Percentiles rank a stretch among this genome's conserved stretches.
Conservation (phyloP, 2,888 invertebrate genomes). For the Psococerastis gibbosa region DNA sequence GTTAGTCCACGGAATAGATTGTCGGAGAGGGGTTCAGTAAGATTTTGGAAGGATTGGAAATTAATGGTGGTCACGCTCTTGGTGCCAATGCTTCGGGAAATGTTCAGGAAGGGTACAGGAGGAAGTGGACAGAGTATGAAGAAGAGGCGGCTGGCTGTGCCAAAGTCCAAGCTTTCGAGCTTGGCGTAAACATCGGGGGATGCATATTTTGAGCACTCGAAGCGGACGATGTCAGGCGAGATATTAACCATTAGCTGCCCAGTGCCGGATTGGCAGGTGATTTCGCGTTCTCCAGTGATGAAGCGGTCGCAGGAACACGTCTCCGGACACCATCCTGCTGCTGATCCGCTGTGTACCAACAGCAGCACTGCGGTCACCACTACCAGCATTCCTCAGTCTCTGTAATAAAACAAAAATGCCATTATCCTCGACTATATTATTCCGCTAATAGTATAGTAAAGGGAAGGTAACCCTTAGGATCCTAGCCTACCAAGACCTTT, state of each 20-base stretch:
- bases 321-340: not conserved
- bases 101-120: constrained; percentile 29
- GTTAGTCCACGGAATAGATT: constrained; percentile 38
- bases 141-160: constrained; percentile 29
- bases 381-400: too few species aligned
- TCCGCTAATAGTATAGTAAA: too few species aligned
- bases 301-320: constrained; percentile 16
- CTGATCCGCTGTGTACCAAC: not conserved
- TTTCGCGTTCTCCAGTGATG: constrained; percentile 13
- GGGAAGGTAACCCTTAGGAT: too few species aligned
- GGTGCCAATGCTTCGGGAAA: constrained; percentile 30
- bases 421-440: too few species aligned
- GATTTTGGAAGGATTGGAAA: constrained; percentile 32
- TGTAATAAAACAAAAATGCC: too few species aligned
- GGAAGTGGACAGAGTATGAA: constrained; percentile 36
- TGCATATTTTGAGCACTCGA: constrained; percentile 14
- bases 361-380: not conserved
- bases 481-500: too few species aligned
- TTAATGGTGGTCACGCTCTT: constrained; percentile 19
- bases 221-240: constrained; percentile 12
- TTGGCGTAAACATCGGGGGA: constrained; percentile 25
- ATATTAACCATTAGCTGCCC: too few species aligned
- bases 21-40: constrained; percentile 34
- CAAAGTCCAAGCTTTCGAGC: constrained; percentile 30
- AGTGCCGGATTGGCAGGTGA: constrained; percentile 13